Percentiles rank a stretch among this genome's conserved stretches.
Conservation (phyloP, 2,797 vertebrate species). For the Poecilia picta region DNA sequence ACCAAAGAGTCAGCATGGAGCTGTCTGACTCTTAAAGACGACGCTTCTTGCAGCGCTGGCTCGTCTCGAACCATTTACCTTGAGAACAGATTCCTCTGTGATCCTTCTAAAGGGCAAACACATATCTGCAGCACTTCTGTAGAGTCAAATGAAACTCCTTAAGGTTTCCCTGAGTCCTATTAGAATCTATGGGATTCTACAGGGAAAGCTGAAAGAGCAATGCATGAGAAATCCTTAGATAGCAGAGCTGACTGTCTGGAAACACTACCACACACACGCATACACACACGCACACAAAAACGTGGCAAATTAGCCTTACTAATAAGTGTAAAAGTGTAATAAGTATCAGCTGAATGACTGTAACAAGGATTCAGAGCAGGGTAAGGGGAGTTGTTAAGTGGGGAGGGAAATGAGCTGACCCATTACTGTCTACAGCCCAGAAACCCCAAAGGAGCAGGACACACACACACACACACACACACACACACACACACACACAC, state of each 20-base stretch:
- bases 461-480: background rate
- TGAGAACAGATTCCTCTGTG: background rate
- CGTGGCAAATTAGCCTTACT: background rate
- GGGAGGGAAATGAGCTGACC: constrained; percentile 13
- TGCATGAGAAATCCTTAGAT: background rate
- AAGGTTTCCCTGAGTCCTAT: constrained; percentile 8
- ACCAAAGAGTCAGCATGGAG: constrained; percentile 10
- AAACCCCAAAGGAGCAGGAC: background rate
- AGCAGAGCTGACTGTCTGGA: background rate
- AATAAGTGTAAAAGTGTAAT: constrained; percentile 5
- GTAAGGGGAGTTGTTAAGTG: constrained; percentile 1
- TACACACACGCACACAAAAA: background rate
- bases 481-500: background rate
- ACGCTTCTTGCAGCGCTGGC: constrained; percentile 4
- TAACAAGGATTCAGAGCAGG: background rate
- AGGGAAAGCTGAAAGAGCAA: constrained; percentile 7
- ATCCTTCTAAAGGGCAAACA: constrained; percentile 1
- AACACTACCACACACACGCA: background rate
- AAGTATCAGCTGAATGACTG: constrained; percentile 1
- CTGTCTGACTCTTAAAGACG: background rate
- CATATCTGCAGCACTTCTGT: background rate
- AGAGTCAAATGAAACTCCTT: background rate
- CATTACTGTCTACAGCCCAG: background rate
- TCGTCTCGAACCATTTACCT: background rate
- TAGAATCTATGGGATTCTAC: constrained; percentile 3